These are phyloP conservation scores for Gastrophysa polygoni DNA, from an alignment of 2,888 invertebrate genomes.

Conservation along the genomic window DNA sequence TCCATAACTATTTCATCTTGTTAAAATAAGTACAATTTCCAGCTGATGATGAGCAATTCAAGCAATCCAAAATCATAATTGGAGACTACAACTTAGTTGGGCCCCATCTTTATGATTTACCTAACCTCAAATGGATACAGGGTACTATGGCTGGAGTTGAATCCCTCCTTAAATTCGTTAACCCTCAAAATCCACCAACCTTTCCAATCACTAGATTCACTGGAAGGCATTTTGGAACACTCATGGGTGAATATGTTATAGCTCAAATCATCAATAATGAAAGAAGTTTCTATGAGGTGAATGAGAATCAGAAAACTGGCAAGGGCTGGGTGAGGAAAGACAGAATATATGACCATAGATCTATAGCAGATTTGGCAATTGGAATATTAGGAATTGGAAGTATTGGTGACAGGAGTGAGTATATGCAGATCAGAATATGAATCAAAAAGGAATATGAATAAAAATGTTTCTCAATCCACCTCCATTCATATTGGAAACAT, in stretches of 20 bases:
- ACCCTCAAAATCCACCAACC: constrained; percentile 42
- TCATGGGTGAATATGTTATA: constrained; percentile 62
- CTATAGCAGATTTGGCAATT: constrained; percentile 59
- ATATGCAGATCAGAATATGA: too few relatives aligned
- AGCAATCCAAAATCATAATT: constrained; percentile 54
- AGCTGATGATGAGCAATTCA: constrained; percentile 40
- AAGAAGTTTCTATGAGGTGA: constrained; percentile 53
- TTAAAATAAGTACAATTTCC: too few relatives aligned
- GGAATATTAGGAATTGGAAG: constrained; percentile 63
- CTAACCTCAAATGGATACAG: constrained; percentile 58
- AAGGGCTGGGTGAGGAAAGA: constrained; percentile 52
- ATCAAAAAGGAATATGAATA: background rate
- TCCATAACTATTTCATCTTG: too few relatives aligned
- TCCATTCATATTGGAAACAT: constrained; percentile 17
- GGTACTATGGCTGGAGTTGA: constrained; percentile 61
- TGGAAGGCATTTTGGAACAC: constrained; percentile 57
- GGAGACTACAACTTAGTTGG: constrained; percentile 56
- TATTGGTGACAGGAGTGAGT: constrained; percentile 60
- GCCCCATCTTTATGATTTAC: constrained; percentile 52
- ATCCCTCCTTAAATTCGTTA: constrained; percentile 43
- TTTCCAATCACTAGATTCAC: constrained; percentile 56
- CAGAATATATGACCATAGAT: constrained; percentile 52
- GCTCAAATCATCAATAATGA: constrained; percentile 60
- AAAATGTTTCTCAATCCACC: constrained; percentile 1
- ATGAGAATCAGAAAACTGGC: constrained; percentile 32